Base-by-base conservation (phyloP, 2,797 vertebrate genomes). In the Lophotriccus pileatus region DNA sequence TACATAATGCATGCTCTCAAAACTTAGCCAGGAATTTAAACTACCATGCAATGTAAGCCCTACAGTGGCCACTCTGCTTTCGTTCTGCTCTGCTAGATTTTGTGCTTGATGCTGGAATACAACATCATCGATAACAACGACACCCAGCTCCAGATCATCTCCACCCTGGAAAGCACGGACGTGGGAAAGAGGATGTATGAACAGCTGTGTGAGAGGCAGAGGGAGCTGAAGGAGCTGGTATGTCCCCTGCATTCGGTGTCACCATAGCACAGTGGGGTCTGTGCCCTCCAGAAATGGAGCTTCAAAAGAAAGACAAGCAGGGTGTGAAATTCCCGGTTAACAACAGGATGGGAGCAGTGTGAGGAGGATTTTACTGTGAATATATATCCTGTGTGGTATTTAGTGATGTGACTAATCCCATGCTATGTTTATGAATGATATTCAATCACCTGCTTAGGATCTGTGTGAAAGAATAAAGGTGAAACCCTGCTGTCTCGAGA, bases 121-220 rank as follows among this genome's bases (percentile, higher is more conserved):
- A 99, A 99, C 98, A 99, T 99, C 97, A 99, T 99, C 7, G 99
- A 99, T 97, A 99, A 99, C 96, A 99, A 99, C 7, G 99, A 99
- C 98, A 99, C 99, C 4, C 99, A 99, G 97, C 98, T 99, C 94
- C 99, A 99, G 98, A 99, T 99, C 98, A 99, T 99, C 98, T 99
- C 99, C 73, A 99, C 99, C 24, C 98, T 99, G 97, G 99, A 99
- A 98, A 99, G 99, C 98, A 99, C 99, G 13, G 98, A 98, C 52
- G 98, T 99, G 90, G 99, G 99, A 75, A 98, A 99, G 73, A 99
- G 98, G 97, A 99, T 99, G 99, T 99, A 99, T 16, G 99, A 99
- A 97, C 99, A 99, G 98, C 99, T 99, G 79, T 99, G 99, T 9
- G 99, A 99, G 97, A 97, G 99, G 55, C 99, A 99, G 98, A 98